A percentile compares a stretch with the other conserved stretches of the same genome.
phyloP scores from a whole-genome alignment of 2,888 invertebrate species.

The Alentia gelatinosa region DNA sequence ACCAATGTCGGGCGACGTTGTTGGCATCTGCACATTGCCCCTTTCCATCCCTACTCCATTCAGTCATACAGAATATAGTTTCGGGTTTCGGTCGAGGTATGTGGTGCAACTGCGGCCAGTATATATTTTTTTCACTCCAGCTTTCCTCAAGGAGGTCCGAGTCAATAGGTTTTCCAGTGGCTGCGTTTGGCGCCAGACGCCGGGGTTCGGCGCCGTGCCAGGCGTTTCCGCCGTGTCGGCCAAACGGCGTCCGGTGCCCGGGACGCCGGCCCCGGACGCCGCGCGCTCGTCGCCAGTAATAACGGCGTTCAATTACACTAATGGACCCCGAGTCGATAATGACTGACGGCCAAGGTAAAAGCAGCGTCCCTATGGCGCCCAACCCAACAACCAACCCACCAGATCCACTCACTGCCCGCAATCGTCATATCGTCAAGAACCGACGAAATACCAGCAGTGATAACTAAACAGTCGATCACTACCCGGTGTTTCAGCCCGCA shows the following conservation, averaged over 20 bases:
- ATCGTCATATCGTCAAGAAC: no score
- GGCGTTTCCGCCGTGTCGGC: background rate
- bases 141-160: background rate
- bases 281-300: background rate
- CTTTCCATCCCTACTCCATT: background rate
- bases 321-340: constrained; percentile 17
- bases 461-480: background rate
- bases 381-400: no score
- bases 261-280: background rate
- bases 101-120: no score
- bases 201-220: background rate
- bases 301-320: constrained; percentile 45
- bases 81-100: no score
- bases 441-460: background rate
- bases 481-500: background rate
- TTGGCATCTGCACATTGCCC: background rate
- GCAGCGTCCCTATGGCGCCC: background rate
- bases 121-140: background rate
- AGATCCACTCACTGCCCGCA: no score
- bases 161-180: background rate
- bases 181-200: background rate
- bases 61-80: no score
- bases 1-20: background rate
- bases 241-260: background rate
- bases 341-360: background rate